These are phyloP conservation scores for Clivina fossor DNA, from an alignment of 2,888 invertebrate genomes.

Conservation along the genomic window DNA sequence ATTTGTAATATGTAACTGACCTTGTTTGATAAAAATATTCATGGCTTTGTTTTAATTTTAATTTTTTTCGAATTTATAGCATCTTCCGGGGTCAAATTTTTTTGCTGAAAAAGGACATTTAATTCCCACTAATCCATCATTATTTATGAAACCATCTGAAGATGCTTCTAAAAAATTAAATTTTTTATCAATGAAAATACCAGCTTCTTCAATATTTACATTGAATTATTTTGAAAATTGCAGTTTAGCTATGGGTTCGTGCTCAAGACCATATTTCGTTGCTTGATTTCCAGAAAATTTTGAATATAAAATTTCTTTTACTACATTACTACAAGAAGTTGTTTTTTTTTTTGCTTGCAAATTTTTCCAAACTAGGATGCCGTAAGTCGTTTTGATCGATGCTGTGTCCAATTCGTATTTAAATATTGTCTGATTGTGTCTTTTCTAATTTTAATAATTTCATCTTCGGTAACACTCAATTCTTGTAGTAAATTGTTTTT, in stretches of 20 bases:
- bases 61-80: too few relatives aligned
- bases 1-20: too few relatives aligned
- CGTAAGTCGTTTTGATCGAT: slow-evolving; percentile 3
- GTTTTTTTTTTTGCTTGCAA: not conserved
- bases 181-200: slow-evolving; percentile 23
- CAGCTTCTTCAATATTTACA: slow-evolving; percentile 14
- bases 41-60: too few relatives aligned
- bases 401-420: not conserved
- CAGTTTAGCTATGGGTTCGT: slow-evolving; percentile 25
- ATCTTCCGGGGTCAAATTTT: too few relatives aligned
- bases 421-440: not conserved
- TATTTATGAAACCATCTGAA: slow-evolving; percentile 29
- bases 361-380: slow-evolving; percentile 1
- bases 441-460: not conserved
- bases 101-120: too few relatives aligned
- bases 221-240: slow-evolving; percentile 8
- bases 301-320: not conserved
- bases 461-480: not conserved
- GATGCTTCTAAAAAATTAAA: slow-evolving; percentile 30
- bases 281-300: not conserved
- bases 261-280: slow-evolving; percentile 26
- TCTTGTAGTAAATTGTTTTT: not conserved
- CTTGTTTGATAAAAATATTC: too few relatives aligned
- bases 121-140: too few relatives aligned
- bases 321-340: not conserved